Evolutionary conservation across 2,888 invertebrate species (phyloP), one percentile per base, ranked within the genome.

Genomic region (Caenorhabditis sp.): DNA sequence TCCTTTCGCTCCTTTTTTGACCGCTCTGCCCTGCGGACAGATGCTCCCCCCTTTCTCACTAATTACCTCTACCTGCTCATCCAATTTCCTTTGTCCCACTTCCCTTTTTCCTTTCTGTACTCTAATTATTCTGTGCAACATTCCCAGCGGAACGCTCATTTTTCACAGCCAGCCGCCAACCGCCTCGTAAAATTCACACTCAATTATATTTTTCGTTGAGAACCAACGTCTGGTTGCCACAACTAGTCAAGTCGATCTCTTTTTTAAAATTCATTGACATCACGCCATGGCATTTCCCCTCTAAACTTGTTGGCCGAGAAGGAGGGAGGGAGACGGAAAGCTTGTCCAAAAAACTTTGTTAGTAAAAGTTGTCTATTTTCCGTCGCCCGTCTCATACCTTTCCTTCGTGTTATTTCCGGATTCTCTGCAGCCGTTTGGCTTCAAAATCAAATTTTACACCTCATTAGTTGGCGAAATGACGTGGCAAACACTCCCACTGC

Each of bases 221-320:
- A n/a, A n/a, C n/a, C n/a, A n/a, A n/a, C n/a, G n/a, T n/a, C n/a
- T n/a, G n/a, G n/a, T n/a, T n/a, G n/a, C n/a, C n/a, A n/a, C n/a
- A n/a, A n/a, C n/a, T n/a, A n/a, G n/a, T n/a, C n/a, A n/a, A n/a
- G n/a, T n/a, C n/a, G n/a, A n/a, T n/a, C n/a, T n/a, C n/a, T 35
- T 15, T 27, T 45, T 53, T 11, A 8, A 70, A 53, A 70, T 70
- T 70, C 70, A 70, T 70, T 70, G 70, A 37, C 59, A 70, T 70
- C 70, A 70, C 68, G 52, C 46, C 68, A 68, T 56, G 56, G 48
- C 53, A 55, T 56, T 41, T 17, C 39, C 26, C 8, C 8, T n/a
- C 24, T 6, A 24, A 11, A 8, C 11, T 26, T 5, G 17, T 27
- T 15, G 13, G 8, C 24, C 37, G n/a, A n/a, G n/a, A n/a, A n/a